Evolutionary conservation across 2,888 invertebrate species (phyloP).

Genomic region (Lepidonotus clava): DNA sequence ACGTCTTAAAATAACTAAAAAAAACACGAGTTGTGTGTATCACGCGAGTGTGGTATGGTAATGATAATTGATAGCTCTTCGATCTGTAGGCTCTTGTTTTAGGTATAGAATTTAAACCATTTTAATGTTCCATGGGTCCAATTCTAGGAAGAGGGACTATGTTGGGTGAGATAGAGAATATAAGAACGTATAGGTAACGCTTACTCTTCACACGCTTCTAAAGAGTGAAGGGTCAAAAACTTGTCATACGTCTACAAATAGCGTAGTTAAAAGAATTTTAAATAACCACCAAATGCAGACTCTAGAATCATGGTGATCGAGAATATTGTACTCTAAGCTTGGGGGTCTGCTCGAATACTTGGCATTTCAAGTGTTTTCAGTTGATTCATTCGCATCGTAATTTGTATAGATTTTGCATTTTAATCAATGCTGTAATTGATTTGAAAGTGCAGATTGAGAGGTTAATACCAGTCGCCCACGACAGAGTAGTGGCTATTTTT

Average conservation of each 20-base stretch:
- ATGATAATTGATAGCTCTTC: constrained; percentile 37
- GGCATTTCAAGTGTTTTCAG: neutral
- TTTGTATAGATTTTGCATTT: constrained; percentile 6
- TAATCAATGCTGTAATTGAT: constrained; percentile 21
- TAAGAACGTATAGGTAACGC: constrained; percentile 26
- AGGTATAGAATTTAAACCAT: neutral
- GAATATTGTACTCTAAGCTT: too few relatives aligned
- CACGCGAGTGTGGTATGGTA: too few relatives aligned
- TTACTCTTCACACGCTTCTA: constrained; percentile 30
- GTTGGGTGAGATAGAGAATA: neutral
- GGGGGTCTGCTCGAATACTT: neutral
- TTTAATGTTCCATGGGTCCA: constrained; percentile 14
- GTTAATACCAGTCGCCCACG: constrained; percentile 26
- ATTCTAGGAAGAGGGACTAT: neutral
- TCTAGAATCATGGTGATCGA: too few relatives aligned
- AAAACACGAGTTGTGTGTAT: too few relatives aligned
- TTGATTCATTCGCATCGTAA: constrained; percentile 5
- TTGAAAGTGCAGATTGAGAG: neutral
- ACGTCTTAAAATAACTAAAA: too few relatives aligned
- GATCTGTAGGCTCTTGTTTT: constrained; percentile 37
- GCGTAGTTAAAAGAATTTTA: neutral
- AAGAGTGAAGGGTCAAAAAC: neutral
- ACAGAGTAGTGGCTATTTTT: constrained; percentile 44
- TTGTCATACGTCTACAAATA: neutral
- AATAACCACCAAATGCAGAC: too few relatives aligned